Conservation (phyloP, 2,113 vertebrate genomes). For the Opisthocomus hoazin region DNA sequence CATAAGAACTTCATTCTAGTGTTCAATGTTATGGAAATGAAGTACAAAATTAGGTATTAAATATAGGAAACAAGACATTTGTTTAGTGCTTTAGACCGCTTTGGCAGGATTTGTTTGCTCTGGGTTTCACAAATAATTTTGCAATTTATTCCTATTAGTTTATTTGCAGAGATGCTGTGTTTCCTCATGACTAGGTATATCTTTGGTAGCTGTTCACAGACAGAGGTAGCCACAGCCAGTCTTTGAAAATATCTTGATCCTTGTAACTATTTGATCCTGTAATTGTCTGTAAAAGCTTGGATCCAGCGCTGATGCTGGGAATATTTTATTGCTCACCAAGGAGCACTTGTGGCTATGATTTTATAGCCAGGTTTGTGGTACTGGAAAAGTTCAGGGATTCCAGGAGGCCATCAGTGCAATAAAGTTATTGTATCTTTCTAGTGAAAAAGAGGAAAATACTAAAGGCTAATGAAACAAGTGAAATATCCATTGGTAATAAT, state of each 20-base stretch:
- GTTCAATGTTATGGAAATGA: background rate
- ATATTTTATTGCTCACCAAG: constrained; percentile 38
- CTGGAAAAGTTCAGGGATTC: constrained; percentile 21
- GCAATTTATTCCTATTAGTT: background rate
- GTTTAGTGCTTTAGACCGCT: background rate
- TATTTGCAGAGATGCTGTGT: background rate
- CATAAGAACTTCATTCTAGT: background rate
- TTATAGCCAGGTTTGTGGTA: constrained; percentile 42
- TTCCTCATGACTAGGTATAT: background rate
- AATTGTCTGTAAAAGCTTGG: constrained; percentile 23
- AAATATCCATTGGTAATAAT: background rate
- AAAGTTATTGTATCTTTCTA: background rate
- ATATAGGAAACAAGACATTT: background rate
- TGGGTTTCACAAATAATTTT: background rate
- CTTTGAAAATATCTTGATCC: background rate
- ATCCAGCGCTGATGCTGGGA: background rate
- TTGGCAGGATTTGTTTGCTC: background rate
- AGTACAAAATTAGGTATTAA: background rate
- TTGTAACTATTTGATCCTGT: background rate
- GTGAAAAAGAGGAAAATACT: background rate
- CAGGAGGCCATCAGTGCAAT: background rate
- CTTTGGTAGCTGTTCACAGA: background rate
- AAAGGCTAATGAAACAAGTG: background rate
- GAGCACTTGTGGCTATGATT: constrained; percentile 48
- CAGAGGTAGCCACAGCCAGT: background rate